Percentiles rank a stretch among this genome's conserved stretches.
Evolutionary conservation across 2,888 invertebrate species (phyloP).

Genomic region (Shargacucullia verbasci): DNA sequence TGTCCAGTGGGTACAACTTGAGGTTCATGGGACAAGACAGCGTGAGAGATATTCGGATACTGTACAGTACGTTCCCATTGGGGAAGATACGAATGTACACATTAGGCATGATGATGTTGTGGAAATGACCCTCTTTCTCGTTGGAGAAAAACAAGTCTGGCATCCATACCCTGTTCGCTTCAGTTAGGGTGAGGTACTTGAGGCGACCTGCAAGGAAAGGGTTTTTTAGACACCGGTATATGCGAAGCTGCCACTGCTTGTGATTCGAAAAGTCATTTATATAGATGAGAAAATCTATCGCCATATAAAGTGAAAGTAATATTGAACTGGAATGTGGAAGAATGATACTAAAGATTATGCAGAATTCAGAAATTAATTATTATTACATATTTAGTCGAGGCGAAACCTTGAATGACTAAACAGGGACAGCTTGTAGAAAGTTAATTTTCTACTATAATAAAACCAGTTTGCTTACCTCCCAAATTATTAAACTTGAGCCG

Average conservation of each 20-base stretch:
- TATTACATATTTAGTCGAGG: too few species aligned
- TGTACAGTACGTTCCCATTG: constrained; percentile 98
- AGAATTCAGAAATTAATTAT: too few species aligned
- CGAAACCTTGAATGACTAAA: too few species aligned
- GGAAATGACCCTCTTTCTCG: constrained; percentile 99
- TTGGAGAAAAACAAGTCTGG: constrained; percentile 99
- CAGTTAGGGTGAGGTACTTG: constrained; percentile 97
- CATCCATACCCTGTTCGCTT: constrained; percentile 99
- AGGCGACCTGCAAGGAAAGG: constrained; percentile 90
- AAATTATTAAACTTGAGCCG: constrained; percentile 96
- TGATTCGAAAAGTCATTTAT: too few species aligned
- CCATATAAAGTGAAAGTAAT: too few species aligned
- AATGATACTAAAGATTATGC: too few species aligned
- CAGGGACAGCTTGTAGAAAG: too few species aligned
- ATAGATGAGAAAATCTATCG: too few species aligned
- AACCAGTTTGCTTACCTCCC: constrained; percentile 89
- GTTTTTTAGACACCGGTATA: too few species aligned
- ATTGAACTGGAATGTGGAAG: too few species aligned
- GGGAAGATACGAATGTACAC: constrained; percentile 99
- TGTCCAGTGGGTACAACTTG: constrained; percentile 98
- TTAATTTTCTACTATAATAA: too few species aligned
- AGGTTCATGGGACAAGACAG: constrained; percentile 99
- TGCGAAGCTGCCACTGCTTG: too few species aligned
- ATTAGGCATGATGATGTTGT: constrained; percentile 99
- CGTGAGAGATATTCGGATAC: constrained; percentile 98